Conservation (phyloP, 2,888 invertebrate species). For the Scelioninae gen. 1 region DNA sequence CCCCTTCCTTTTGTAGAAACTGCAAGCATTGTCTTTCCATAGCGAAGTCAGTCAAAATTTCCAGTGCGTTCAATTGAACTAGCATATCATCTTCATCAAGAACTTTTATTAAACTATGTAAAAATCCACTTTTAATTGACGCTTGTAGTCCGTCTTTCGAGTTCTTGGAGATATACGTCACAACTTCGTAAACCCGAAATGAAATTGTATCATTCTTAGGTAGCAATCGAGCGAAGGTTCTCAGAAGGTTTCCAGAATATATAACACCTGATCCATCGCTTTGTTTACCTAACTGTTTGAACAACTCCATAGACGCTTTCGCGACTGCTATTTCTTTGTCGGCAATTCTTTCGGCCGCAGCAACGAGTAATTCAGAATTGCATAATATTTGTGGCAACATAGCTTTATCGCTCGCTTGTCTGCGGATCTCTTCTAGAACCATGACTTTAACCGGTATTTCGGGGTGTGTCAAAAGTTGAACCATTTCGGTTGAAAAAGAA, state of each 20-base stretch:
- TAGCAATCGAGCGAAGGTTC: conserved; percentile 86
- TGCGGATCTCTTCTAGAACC: conserved; percentile 75
- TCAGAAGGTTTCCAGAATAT: conserved; percentile 86
- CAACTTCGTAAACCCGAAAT: conserved; percentile 89
- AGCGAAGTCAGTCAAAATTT: conserved; percentile 90
- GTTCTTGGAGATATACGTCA: conserved; percentile 87
- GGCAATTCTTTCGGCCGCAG: conserved; percentile 86
- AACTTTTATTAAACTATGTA: conserved; percentile 88
- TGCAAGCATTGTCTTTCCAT: conserved; percentile 89
- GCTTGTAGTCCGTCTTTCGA: conserved; percentile 87
- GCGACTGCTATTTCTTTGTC: conserved; percentile 87
- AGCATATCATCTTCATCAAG: conserved; percentile 90
- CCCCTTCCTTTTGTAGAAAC: conserved; percentile 89
- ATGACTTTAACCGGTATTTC: conserved; percentile 74
- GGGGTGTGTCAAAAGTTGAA: conserved; percentile 73
- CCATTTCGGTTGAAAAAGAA: conserved; percentile 76
- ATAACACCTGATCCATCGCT: conserved; percentile 85
- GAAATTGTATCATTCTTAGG: conserved; percentile 86
- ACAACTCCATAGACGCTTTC: conserved; percentile 86
- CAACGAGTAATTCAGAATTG: conserved; percentile 86
- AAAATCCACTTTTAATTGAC: conserved; percentile 87
- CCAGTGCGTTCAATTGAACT: conserved; percentile 91
- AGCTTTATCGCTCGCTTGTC: conserved; percentile 65
- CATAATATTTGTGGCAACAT: conserved; percentile 84
- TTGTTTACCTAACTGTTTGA: conserved; percentile 85